Base-by-base conservation (phyloP, 1,140 invertebrate genomes). In the Ceratina japonica region DNA sequence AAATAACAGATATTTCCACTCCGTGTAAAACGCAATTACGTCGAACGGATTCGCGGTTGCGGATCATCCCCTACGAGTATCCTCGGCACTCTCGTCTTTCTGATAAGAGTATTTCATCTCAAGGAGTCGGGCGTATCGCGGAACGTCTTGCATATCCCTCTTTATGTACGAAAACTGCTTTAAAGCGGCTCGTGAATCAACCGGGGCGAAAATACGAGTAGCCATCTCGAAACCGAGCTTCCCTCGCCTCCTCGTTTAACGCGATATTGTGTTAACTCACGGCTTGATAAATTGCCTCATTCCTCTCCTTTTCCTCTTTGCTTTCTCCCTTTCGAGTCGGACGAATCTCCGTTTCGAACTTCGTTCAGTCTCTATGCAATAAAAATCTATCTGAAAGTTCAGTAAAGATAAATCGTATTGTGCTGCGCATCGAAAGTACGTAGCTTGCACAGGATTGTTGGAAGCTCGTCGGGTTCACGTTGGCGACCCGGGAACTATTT, bases 101-200 rank as follows among this genome's bases (percentile, higher is more conserved):
- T 76, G 75, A 76, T 70, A 70, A 62, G 65, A 27, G 58, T 76
- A 76, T 76, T 70, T 76, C 75, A 76, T 76, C 44, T 70, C 58
- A 49, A 76, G 44, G 37, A 44, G 44, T 27, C 49, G n/a, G 7
- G 7, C 37, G 37, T 51, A 27, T 59, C 65, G 56, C 24, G 59
- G 7, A 51, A 74, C 72, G 61, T 20, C 64, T 56, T 31, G 64
- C 54, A 51, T 37, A 71, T 71, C 75, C 68, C 58, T 71, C 49
- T 77, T 77, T 71, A 77, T 52, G 75, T 77, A 61, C 56, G 75
- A 70, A 70, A 76, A 72, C n/a, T 59, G 66, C 44, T 70, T 76
- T 76, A 76, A 70, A 44, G 54, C 66, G 65, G 44, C 56, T 69
- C 65, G 65, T 76, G 75, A 76, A 76, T 76, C 75, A 76, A 76